Base-by-base conservation (phyloP, 2,888 invertebrate species). In the Zeuzera pyrina region DNA sequence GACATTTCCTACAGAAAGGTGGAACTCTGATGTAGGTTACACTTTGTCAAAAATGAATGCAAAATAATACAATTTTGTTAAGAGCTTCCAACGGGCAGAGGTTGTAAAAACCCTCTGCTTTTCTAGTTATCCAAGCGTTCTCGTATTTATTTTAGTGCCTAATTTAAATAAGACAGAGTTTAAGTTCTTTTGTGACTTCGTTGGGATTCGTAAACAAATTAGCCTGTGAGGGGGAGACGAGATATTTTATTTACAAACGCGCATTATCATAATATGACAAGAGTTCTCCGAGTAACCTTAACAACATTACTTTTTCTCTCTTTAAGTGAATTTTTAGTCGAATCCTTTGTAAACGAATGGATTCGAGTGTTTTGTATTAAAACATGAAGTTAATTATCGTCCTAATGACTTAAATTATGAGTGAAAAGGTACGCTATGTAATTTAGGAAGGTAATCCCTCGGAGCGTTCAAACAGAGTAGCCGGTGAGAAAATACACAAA, bases 51-150 rank as follows among this genome's bases (percentile, higher is more conserved):
- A 77, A 78, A 70, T 74, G 63, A 74, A 83, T 81, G 79, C 74
- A 74, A 78, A 78, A 77, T 78, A 79, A 81, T 81, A 79, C 79
- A 79, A 79, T 79, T 78, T 74, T 57, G 66, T 59, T 70, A 65
- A 76, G 63, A 76, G 70, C 64, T 55, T 59, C 55, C 60, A 49
- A 57, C 49, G 51, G 50, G 51, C 58, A 49, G 57, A 60, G 63
- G 65, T 69, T 68, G 69, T 67, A 69, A 69, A 70, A 70, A 61
- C 60, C 53, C 57, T 58, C 16, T 36, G 36, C 45, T 48, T 55
- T 52, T 45, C 61, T 63, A 63, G 64, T 60, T 56, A 55, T 47
- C 57, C 54, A 57, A 62, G 60, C 46, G 52, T 47, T 52, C 60
- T 65, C 8, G 64, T 73, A 72, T 74, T 79, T 74, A 73, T 73